phyloP scores from a whole-genome alignment of 2,113 vertebrate genomes.

The Lasiurus cinereus region DNA sequence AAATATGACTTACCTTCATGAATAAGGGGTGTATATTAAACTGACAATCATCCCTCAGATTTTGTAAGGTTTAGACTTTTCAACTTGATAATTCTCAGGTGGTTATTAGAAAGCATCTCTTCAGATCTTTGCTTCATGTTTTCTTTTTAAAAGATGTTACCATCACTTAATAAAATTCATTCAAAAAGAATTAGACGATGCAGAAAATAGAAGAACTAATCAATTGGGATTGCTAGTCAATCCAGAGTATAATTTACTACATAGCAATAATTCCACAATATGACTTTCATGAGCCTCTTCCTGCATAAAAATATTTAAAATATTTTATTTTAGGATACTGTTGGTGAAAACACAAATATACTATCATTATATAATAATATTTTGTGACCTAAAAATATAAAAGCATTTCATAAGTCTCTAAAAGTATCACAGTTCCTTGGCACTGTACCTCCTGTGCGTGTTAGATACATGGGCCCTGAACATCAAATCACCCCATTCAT shows the following conservation, averaged over 20 bases:
- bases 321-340: neutral
- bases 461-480: neutral
- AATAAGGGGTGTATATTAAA: neutral
- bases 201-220: neutral
- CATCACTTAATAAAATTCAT: neutral
- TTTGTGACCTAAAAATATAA: neutral
- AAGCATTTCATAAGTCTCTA: neutral
- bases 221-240: neutral
- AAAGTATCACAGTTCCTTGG: neutral
- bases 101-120: neutral
- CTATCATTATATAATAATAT: neutral
- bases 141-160: neutral
- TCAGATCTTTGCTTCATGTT: constrained; percentile 5
- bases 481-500: neutral
- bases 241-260: neutral
- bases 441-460: neutral
- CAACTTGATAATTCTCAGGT: neutral
- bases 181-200: neutral
- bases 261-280: rapidly evolving
- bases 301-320: neutral
- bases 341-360: neutral
- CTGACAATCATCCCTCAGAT: neutral
- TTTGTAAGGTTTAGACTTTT: neutral
- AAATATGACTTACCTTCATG: neutral
- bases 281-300: neutral